These are phyloP conservation scores for Anthonomus grandis DNA, from an alignment of 1,140 invertebrate species.

Conservation along the genomic window DNA sequence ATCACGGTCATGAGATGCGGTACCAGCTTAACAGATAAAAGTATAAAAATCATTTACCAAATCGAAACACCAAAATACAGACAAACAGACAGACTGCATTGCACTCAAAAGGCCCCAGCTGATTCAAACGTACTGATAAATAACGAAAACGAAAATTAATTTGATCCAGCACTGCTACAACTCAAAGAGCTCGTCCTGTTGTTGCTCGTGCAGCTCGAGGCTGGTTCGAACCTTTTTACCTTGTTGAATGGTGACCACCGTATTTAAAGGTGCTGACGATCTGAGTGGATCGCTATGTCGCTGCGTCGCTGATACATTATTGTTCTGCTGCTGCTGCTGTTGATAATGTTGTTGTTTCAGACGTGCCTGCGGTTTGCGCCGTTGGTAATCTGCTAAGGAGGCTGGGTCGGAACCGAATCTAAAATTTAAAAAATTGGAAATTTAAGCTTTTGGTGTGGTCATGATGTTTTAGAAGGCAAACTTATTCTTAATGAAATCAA, in stretches of 20 bases:
- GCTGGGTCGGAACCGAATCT: slow-evolving; percentile 13
- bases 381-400: slow-evolving; percentile 1
- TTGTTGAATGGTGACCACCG: slow-evolving; percentile 54
- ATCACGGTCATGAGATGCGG: no score
- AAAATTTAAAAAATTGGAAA: no score
- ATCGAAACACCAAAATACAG: no score
- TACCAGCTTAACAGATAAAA: no score
- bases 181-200: slow-evolving; percentile 86
- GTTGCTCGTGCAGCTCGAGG: slow-evolving; percentile 72
- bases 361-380: slow-evolving; percentile 7
- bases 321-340: slow-evolving; percentile 12
- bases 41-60: no score
- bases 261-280: slow-evolving; percentile 9
- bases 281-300: neutral
- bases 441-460: no score
- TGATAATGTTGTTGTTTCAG: slow-evolving; percentile 18
- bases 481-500: no score
- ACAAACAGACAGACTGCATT: no score
- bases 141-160: no score
- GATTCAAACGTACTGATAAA: no score
- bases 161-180: slow-evolving; percentile 81
- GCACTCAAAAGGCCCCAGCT: no score
- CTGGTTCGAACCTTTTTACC: slow-evolving; percentile 73
- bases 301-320: neutral
- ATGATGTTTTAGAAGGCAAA: no score